phyloP scores from a whole-genome alignment of 2,888 invertebrate genomes.

The Xanthorhoe designata region DNA sequence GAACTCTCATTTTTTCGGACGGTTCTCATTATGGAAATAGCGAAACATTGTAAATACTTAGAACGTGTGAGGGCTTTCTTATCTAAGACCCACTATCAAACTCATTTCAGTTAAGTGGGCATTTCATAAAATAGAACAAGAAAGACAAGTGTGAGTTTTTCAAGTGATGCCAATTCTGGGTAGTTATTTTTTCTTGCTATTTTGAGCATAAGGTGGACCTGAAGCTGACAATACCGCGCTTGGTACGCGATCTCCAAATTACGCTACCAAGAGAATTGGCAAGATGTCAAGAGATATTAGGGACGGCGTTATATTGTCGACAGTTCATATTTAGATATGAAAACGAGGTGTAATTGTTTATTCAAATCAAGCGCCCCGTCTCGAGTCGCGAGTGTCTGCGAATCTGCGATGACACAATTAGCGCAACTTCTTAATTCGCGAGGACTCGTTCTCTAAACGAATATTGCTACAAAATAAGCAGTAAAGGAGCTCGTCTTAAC shows the following conservation, averaged over 20 bases:
- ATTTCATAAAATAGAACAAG: not conserved
- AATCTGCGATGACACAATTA: conserved; percentile 61
- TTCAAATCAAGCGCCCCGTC: conserved; percentile 56
- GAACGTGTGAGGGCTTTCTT: conserved; percentile 41
- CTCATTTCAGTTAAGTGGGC: not conserved
- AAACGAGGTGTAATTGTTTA: conserved; percentile 55
- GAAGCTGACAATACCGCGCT: conserved; percentile 43
- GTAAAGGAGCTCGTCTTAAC: conserved; percentile 71
- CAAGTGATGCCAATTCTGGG: not conserved
- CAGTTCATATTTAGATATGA: conserved; percentile 50
- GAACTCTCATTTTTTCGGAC: conserved; percentile 44
- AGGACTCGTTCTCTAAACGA: conserved; percentile 66
- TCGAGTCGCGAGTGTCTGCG: conserved; percentile 43
- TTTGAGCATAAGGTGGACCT: conserved; percentile 13
- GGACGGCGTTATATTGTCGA: conserved; percentile 35
- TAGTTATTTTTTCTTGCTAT: not conserved
- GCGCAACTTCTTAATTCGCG: conserved; percentile 72
- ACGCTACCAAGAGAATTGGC: conserved; percentile 38
- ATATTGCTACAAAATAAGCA: conserved; percentile 77
- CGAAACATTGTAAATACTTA: conserved; percentile 41
- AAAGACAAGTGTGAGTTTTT: not conserved
- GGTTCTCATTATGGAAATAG: conserved; percentile 43
- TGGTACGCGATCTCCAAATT: conserved; percentile 41
- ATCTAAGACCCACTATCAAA: conserved; percentile 29
- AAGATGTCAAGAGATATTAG: conserved; percentile 41